Evolutionary conservation across 1,140 invertebrate species (phyloP).

Genomic region (Muscidifurax raptorellus): DNA sequence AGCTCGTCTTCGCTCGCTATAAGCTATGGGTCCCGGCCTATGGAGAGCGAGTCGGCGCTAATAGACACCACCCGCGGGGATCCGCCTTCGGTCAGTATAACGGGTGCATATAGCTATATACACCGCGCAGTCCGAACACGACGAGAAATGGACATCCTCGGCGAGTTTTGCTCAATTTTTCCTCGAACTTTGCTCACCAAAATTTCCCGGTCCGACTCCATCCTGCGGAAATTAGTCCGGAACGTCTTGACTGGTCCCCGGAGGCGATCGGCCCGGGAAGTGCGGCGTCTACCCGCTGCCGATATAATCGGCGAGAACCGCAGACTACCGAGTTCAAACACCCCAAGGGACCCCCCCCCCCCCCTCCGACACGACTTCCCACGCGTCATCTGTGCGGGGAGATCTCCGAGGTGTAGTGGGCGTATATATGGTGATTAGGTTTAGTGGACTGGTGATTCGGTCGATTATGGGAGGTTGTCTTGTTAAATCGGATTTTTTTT

Average conservation of each 20-base stretch:
- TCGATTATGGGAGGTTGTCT: too few species aligned
- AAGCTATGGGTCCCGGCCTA: not conserved
- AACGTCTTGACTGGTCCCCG: constrained; percentile 54
- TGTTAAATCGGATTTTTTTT: too few species aligned
- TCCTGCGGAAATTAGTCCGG: constrained; percentile 53
- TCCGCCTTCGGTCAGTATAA: constrained; percentile 36
- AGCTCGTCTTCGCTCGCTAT: not conserved
- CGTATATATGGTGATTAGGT: not conserved
- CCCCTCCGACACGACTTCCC: not conserved
- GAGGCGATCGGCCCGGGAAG: constrained; percentile 2
- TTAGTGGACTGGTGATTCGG: too few species aligned
- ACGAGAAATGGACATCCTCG: too few species aligned
- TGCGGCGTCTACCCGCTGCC: not conserved
- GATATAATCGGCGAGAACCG: constrained; percentile 15
- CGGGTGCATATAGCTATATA: constrained; percentile 30
- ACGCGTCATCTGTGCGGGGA: not conserved
- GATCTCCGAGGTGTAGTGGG: not conserved
- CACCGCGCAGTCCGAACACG: not conserved
- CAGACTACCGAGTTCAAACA: constrained; percentile 28
- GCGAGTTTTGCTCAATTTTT: not conserved
- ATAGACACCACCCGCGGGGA: constrained; percentile 20
- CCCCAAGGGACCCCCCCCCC: not conserved
- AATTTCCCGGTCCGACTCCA: not conserved
- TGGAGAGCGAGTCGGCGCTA: not conserved
- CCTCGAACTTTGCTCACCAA: constrained; percentile 43